Conservation (phyloP, 2,888 invertebrate species). For the Pollenia griseotomentosa region DNA sequence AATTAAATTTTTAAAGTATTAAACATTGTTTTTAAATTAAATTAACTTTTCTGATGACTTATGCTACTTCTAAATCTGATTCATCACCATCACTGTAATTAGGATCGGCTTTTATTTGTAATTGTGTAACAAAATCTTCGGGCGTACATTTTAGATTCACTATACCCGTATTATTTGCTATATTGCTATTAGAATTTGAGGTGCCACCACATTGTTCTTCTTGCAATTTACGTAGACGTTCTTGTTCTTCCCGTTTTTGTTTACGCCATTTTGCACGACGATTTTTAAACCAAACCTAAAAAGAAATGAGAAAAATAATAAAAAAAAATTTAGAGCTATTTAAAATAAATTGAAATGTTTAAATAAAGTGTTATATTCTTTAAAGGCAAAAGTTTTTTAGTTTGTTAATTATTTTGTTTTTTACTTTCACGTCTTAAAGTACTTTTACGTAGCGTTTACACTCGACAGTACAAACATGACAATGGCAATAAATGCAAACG, state of each 20-base stretch:
- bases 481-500: too few relatives aligned
- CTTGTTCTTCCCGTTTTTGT: conserved; percentile 95
- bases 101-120: conserved; percentile 83
- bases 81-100: conserved; percentile 88
- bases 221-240: conserved; percentile 91
- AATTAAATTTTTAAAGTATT: neutral
- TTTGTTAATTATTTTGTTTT: conserved; percentile 11
- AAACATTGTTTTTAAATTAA: neutral
- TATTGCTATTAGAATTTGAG: conserved; percentile 81
- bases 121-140: conserved; percentile 80
- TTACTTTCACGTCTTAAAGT: conserved; percentile 2
- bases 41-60: conserved; percentile 75
- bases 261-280: conserved; percentile 98
- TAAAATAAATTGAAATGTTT: neutral
- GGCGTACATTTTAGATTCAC: conserved; percentile 81
- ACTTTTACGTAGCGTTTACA: too few relatives aligned
- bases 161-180: conserved; percentile 66
- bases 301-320: conserved; percentile 78
- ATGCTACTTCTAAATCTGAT: conserved; percentile 93
- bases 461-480: too few relatives aligned
- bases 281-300: conserved; percentile 98
- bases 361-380: neutral
- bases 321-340: conserved; percentile 61
- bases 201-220: conserved; percentile 87
- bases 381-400: conserved; percentile 28